A percentile compares a stretch with the other conserved stretches of the same genome.
Evolutionary conservation across 2,113 vertebrate species (phyloP).

Genomic region (Osmerus mordax): DNA sequence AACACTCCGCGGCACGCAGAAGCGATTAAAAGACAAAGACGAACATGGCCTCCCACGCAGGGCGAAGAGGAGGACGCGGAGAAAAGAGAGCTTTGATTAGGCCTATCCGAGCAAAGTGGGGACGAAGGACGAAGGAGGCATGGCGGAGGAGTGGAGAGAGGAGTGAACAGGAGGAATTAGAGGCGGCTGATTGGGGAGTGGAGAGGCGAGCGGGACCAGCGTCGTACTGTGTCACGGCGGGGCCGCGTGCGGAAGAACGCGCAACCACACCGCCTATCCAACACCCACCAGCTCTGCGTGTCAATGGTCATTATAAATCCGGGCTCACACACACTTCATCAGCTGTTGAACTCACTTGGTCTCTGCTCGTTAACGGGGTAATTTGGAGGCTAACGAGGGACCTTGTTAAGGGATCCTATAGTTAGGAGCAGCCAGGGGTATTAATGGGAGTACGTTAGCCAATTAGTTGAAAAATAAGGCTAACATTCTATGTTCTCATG

Average conservation of each 20-base stretch:
- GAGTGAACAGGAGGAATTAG: conserved; percentile 58
- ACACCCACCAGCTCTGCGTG: conserved; percentile 31
- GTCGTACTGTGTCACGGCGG: too few relatives aligned
- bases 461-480: conserved; percentile 51
- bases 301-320: conserved; percentile 57
- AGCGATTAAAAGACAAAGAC: conserved; percentile 70
- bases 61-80: conserved; percentile 48
- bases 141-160: conserved; percentile 51
- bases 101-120: conserved; percentile 60
- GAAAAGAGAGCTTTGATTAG: conserved; percentile 55
- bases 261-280: conserved; percentile 45
- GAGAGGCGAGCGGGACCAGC: background rate
- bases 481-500: conserved; percentile 30
- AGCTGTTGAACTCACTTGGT: conserved; percentile 53
- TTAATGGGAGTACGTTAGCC: conserved; percentile 44
- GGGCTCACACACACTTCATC: conserved; percentile 43
- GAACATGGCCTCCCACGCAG: conserved; percentile 49
- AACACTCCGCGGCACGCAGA: conserved; percentile 49
- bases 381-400: conserved; percentile 51
- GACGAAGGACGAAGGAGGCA: conserved; percentile 48
- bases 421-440: conserved; percentile 29
- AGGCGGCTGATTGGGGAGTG: conserved; percentile 59
- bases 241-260: too few relatives aligned
- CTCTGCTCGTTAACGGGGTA: conserved; percentile 54
- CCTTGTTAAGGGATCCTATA: conserved; percentile 43